Percentiles rank a stretch among this genome's conserved stretches.
Conservation (phyloP, 2,888 invertebrate species). For the Epinotia bilunana region DNA sequence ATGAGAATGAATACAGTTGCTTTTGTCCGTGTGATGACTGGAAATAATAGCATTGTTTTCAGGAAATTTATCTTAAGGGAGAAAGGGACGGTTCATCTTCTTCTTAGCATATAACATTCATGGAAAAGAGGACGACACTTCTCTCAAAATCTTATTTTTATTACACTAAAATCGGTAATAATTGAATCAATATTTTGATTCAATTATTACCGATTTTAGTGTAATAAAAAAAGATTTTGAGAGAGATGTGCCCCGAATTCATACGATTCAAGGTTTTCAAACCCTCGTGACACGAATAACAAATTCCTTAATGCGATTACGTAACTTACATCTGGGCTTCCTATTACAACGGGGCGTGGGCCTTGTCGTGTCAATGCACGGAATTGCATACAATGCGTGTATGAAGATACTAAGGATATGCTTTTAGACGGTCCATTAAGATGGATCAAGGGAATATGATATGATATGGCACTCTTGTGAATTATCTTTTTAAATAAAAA, state of each 20-base stretch:
- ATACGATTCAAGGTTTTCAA: conserved; percentile 32
- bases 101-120: background rate
- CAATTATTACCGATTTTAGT: conserved; percentile 6
- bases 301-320: conserved; percentile 64
- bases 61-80: too few relatives aligned
- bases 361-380: conserved; percentile 21
- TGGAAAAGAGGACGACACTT: background rate
- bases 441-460: conserved; percentile 6
- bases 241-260: background rate
- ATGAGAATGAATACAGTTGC: background rate
- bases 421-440: background rate
- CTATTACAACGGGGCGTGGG: conserved; percentile 48
- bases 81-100: background rate
- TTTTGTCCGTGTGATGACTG: background rate
- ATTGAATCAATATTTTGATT: background rate
- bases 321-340: conserved; percentile 66
- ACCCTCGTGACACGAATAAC: conserved; percentile 53
- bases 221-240: too few relatives aligned
- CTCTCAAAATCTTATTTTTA: too few relatives aligned
- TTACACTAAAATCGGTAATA: too few relatives aligned
- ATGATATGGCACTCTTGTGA: background rate
- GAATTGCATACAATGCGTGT: conserved; percentile 8
- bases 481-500: too few relatives aligned
- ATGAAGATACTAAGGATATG: background rate
- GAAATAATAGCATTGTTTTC: too few relatives aligned